Percentiles rank a stretch among this genome's conserved stretches.
Evolutionary conservation across 2,113 vertebrate species (phyloP).

Genomic region (Leptosomus discolor): DNA sequence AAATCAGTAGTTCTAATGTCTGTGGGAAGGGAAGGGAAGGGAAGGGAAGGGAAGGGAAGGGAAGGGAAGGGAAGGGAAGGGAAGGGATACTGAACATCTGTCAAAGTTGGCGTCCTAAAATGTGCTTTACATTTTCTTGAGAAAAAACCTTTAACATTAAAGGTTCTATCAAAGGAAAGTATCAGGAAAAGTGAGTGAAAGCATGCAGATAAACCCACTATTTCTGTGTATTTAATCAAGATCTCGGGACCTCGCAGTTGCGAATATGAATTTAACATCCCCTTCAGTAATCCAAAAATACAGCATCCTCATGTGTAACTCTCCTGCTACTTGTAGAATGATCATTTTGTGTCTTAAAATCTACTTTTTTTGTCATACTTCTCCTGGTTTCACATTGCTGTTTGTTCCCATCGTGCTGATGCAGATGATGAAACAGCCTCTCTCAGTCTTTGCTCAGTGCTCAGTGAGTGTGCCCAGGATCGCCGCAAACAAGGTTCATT

Average conservation of each 20-base stretch:
- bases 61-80: too few relatives aligned
- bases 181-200: neutral
- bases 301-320: neutral
- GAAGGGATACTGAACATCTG: neutral
- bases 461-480: neutral
- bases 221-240: neutral
- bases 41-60: too few relatives aligned
- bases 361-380: neutral
- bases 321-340: neutral
- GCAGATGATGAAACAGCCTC: neutral
- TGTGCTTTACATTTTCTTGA: neutral
- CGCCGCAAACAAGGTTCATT: fast-evolving
- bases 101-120: neutral
- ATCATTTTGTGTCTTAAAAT: neutral
- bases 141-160: neutral
- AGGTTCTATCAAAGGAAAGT: neutral
- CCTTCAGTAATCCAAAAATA: neutral
- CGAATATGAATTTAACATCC: neutral
- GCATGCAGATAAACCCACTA: neutral
- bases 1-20: neutral
- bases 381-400: neutral
- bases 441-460: fast-evolving
- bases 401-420: fast-evolving
- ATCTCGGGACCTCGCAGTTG: neutral
- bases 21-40: neutral